Base-by-base conservation (phyloP, 2,888 invertebrate species). In the Dione juno region DNA sequence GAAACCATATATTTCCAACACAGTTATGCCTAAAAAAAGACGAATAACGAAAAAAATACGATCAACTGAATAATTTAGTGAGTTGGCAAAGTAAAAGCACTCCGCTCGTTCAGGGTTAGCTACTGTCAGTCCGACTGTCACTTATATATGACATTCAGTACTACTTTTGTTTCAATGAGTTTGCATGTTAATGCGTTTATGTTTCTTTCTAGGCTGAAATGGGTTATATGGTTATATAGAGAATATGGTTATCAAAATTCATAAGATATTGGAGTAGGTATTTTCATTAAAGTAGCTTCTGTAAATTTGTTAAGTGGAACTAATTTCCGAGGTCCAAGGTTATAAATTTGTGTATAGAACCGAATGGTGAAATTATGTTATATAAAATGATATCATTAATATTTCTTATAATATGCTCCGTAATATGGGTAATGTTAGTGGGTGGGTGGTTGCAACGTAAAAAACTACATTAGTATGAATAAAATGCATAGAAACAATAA, bases 121-220 rank as follows among this genome's bases (percentile, higher is more conserved):
- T 80, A 80, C 84, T 83, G 88, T 88, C 90, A 80, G 80, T 90
- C 85, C 73, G 74, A 69, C 86, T 90, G 90, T 89, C 90, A 90
- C 88, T 90, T 89, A 88, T 80, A 78, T 86, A 85, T 85, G 88
- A 86, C 86, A 83, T 76, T 68, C 70, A 75, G 74, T 75, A 70
- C 73, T 71, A 76, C 72, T 75, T 54, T 75, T 66, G 54, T 73
- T 71, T 69, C 72, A 43, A 74, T 71, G 75, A 72, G 70, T 74
- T 69, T 50, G 72, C 43, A 54, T 66, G 53, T 66, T 65, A 66
- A 66, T 66, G 19, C n/a, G 45, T 48, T 53, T 64, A 21, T 21
- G 10, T 65, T 54, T 54, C 19, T 53, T 43, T 41, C 43, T 21
- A 13, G 2, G 8, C 5, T 14, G 16, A 37, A 50, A 45, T 63